These are phyloP conservation scores for Polypedilum pembai DNA, from an alignment of 1,140 invertebrate genomes.

Conservation along the genomic window DNA sequence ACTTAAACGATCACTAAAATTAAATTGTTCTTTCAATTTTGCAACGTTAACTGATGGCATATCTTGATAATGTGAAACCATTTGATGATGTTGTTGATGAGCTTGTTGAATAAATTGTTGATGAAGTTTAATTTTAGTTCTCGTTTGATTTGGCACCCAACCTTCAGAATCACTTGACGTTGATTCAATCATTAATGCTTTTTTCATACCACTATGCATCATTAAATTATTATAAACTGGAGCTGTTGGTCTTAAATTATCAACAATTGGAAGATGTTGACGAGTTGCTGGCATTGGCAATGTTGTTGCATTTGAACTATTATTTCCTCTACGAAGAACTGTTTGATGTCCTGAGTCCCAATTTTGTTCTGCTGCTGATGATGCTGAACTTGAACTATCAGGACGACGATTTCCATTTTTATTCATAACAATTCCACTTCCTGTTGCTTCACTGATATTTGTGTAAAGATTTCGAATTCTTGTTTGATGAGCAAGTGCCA, in stretches of 20 bases:
- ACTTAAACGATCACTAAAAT: slow-evolving; percentile 54
- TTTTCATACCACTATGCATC: neutral
- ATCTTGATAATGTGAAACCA: neutral
- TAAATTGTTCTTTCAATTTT: slow-evolving; percentile 34
- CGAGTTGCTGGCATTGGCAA: slow-evolving; percentile 48
- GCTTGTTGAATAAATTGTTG: slow-evolving; percentile 25
- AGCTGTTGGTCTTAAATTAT: slow-evolving; percentile 40
- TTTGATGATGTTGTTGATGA: slow-evolving; percentile 21
- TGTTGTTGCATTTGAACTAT: slow-evolving; percentile 41
- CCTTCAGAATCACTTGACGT: neutral
- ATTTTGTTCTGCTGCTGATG: slow-evolving; percentile 59
- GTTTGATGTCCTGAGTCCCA: slow-evolving; percentile 85
- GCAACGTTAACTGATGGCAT: slow-evolving; percentile 16
- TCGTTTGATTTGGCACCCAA: neutral
- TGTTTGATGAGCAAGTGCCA: slow-evolving; percentile 67
- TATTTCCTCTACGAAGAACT: slow-evolving; percentile 54
- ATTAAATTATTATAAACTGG: slow-evolving; percentile 48
- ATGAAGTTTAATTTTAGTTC: slow-evolving; percentile 19
- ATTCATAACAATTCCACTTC: slow-evolving; percentile 31
- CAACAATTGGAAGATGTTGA: slow-evolving; percentile 43
- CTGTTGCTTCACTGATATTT: slow-evolving; percentile 27
- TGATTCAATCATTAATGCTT: neutral
- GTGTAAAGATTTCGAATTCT: slow-evolving; percentile 65
- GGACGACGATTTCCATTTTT: slow-evolving; percentile 42
- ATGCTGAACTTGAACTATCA: slow-evolving; percentile 64